phyloP scores from a whole-genome alignment of 2,888 invertebrate genomes.

The Sesia bembeciformis region DNA sequence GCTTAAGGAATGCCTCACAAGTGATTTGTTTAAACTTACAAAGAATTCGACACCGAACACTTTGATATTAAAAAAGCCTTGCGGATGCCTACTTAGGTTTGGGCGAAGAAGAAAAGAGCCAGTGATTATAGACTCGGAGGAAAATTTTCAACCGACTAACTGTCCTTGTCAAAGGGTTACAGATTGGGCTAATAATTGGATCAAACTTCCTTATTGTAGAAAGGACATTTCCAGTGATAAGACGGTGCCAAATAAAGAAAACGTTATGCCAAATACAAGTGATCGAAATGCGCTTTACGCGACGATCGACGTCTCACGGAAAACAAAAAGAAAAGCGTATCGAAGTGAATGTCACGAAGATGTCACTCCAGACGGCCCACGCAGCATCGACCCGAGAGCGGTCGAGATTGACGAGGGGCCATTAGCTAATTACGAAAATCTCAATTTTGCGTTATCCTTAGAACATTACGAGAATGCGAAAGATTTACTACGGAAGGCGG shows the following conservation, averaged over 20 bases:
- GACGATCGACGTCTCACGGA: slow-evolving; percentile 79
- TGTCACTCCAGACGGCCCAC: slow-evolving; percentile 18
- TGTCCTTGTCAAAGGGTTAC: slow-evolving; percentile 78
- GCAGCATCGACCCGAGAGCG: slow-evolving; percentile 19
- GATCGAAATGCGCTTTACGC: slow-evolving; percentile 77
- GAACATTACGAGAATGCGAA: slow-evolving; percentile 87
- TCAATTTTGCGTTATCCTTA: slow-evolving; percentile 84
- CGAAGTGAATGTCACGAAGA: slow-evolving; percentile 6
- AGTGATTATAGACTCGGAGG: slow-evolving; percentile 48
- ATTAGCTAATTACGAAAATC: slow-evolving; percentile 79
- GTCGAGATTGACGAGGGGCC: slow-evolving; percentile 57
- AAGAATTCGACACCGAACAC: slow-evolving; percentile 69
- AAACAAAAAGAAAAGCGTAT: slow-evolving; percentile 61
- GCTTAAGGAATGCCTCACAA: slow-evolving; percentile 79
- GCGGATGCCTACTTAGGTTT: slow-evolving; percentile 78
- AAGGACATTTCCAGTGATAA: slow-evolving; percentile 31
- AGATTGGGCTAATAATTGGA: slow-evolving; percentile 78
- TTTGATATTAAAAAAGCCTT: slow-evolving; percentile 78
- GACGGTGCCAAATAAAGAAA: slow-evolving; percentile 67
- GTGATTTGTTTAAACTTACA: slow-evolving; percentile 57
- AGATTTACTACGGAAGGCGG: slow-evolving; percentile 75
- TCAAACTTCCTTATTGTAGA: slow-evolving; percentile 76
- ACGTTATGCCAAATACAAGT: slow-evolving; percentile 46
- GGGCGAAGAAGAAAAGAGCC: slow-evolving; percentile 45
- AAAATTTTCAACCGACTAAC: slow-evolving; percentile 38